These are phyloP conservation scores for Drosophila subobscura DNA, from an alignment of 1,140 invertebrate species.

Conservation along the genomic window DNA sequence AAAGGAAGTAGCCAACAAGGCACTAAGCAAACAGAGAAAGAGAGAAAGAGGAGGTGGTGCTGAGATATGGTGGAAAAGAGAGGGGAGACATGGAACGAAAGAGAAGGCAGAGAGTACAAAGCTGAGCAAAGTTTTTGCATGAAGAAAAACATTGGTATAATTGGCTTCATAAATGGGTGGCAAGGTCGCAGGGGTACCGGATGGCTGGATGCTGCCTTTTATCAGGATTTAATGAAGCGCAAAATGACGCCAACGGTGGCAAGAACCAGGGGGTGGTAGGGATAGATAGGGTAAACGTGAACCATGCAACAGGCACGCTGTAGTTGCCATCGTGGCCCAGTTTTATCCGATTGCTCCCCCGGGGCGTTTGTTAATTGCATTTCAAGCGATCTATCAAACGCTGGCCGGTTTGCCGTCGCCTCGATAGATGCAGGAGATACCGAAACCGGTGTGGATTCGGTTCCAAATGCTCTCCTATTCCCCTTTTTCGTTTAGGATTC, in stretches of 20 bases:
- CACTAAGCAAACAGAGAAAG: constrained; percentile 27
- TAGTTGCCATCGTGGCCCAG: constrained; percentile 15
- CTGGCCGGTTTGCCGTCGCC: constrained; percentile 14
- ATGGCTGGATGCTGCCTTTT: constrained; percentile 25
- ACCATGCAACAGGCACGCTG: constrained; percentile 41
- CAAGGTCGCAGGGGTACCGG: neutral
- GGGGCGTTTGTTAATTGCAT: constrained; percentile 62
- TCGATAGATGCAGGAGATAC: constrained; percentile 12
- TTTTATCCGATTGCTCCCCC: constrained; percentile 14
- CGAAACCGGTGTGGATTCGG: neutral
- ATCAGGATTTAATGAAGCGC: constrained; percentile 70
- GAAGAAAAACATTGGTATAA: constrained; percentile 63
- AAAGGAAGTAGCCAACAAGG: constrained; percentile 44
- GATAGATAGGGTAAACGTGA: neutral
- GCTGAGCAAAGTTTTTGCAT: constrained; percentile 51
- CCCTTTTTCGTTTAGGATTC: neutral
- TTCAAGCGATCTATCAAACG: constrained; percentile 59
- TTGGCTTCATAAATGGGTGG: constrained; percentile 56
- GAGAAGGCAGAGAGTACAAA: neutral
- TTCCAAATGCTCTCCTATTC: constrained; percentile 5
- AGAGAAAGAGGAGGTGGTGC: neutral
- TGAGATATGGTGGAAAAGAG: neutral
- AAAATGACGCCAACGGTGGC: constrained; percentile 54
- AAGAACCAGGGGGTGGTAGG: neutral
- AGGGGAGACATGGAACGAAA: constrained; percentile 12